Base-by-base conservation (phyloP, 1,140 invertebrate genomes). In the Diploscapter pachys region DNA sequence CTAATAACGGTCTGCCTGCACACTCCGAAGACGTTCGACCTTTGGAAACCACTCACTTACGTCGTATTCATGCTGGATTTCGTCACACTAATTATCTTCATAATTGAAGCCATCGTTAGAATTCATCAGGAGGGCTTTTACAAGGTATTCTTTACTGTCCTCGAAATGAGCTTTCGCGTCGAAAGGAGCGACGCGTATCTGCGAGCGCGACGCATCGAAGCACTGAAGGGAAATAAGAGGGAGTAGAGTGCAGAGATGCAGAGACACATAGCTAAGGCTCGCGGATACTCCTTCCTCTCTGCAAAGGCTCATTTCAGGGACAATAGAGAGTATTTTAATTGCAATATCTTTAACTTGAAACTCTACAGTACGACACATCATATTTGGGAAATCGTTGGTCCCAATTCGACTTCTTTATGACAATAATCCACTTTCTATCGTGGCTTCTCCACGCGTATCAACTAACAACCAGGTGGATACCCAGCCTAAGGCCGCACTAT, bases 1-100 rank as follows among this genome's bases (percentile, higher is more conserved):
- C 50, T 80, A 65, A 64, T 84, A 51, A 82, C 81, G n/a, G 84
- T 85, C 31, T 86, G 84, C 63, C 54, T 86, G 3, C 80, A 85
- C 70, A 85, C 83, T 54, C 83, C 83, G 52, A 62, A 82, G 48
- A 85, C 84, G 4, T 75, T 86, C 9, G 66, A 62, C 51, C 54
- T 82, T 48, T 74, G 73, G 56, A 80, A 77, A 9, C 68, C 78
- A 6, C 71, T 85, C 5, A 64, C 75, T 2, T 81, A 79, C 68
- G 69, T 77, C 13, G 53, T 85, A 11, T 75, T 85, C 52, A 65
- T 79, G 8, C 70, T 81, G 56, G 83, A 86, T 65, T 71, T 82
- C 55, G 53, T 81, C 51, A 75, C 74, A 48, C 51, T 71, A 57
- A 50, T 63, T 54, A 57, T 72, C 56, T 76, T 76, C 78, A 57